These are phyloP conservation scores for Mythimna loreyi DNA, from an alignment of 2,888 invertebrate genomes.

Conservation along the genomic window DNA sequence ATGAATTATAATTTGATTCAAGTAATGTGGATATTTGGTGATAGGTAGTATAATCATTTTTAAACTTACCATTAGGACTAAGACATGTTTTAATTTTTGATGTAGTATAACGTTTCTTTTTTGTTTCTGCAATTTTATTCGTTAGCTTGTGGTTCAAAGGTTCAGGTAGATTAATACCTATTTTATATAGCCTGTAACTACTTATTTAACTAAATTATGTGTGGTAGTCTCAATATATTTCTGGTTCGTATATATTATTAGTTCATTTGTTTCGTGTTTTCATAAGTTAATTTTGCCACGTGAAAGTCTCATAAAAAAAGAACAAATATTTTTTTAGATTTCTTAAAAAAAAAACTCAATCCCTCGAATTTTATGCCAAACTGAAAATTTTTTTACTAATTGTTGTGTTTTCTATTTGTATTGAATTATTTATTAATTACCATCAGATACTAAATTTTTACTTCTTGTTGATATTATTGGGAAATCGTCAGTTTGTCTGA, in stretches of 20 bases:
- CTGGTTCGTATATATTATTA: not conserved
- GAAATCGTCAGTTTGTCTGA: not conserved
- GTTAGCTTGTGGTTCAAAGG: not conserved
- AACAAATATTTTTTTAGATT: not conserved
- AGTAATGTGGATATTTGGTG: constrained; percentile 72
- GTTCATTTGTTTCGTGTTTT: not conserved
- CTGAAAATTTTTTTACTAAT: not conserved
- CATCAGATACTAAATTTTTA: not conserved
- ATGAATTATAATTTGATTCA: not conserved
- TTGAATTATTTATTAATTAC: not conserved
- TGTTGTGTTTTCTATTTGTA: not conserved
- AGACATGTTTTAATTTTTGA: not conserved
- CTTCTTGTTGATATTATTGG: not conserved
- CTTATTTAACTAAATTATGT: not conserved
- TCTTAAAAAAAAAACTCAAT: not conserved
- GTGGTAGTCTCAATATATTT: not conserved
- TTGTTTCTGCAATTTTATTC: not conserved
- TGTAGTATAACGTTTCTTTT: not conserved
- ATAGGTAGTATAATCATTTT: constrained; percentile 21
- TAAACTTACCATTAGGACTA: constrained; percentile 4
- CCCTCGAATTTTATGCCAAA: not conserved
- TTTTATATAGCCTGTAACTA: not conserved
- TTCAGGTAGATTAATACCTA: not conserved
- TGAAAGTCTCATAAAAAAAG: not conserved
- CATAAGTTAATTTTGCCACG: not conserved